Evolutionary conservation across 2,888 invertebrate genomes (phyloP).

Genomic region (Hedya salicella): DNA sequence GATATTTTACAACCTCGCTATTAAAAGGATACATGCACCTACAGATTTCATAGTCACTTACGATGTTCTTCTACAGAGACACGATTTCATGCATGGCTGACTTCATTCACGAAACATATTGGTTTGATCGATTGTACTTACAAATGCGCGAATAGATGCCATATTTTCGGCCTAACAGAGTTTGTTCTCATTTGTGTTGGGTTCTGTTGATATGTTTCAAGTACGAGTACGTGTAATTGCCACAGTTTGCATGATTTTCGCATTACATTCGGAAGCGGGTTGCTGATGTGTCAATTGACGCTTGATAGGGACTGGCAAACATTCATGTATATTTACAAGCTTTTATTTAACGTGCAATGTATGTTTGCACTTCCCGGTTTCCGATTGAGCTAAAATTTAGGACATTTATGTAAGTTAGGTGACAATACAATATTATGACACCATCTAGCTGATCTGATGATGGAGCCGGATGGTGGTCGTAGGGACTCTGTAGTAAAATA

Average conservation of each 20-base stretch:
- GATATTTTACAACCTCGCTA: conserved; percentile 6
- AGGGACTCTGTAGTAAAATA: too few relatives aligned
- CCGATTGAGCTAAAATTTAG: too few relatives aligned
- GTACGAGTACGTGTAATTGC: background rate
- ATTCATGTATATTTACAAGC: too few relatives aligned
- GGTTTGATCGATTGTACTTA: background rate
- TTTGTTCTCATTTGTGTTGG: background rate
- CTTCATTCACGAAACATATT: conserved; percentile 25
- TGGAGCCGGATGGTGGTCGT: too few relatives aligned
- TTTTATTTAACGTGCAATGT: too few relatives aligned
- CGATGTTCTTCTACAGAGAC: background rate
- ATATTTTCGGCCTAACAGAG: background rate
- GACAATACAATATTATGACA: too few relatives aligned
- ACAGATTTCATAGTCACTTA: background rate
- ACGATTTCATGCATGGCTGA: conserved; percentile 12
- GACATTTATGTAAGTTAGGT: too few relatives aligned
- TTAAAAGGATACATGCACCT: background rate
- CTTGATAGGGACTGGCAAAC: background rate
- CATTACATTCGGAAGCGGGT: background rate
- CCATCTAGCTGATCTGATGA: too few relatives aligned
- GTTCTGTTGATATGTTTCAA: background rate
- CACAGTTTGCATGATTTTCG: background rate
- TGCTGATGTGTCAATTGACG: background rate
- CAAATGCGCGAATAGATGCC: background rate
- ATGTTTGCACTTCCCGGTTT: too few relatives aligned